A percentile compares a stretch with the other conserved stretches of the same genome.
These are phyloP conservation scores for Physella acuta DNA, from an alignment of 1,140 invertebrate genomes.

Conservation along the genomic window DNA sequence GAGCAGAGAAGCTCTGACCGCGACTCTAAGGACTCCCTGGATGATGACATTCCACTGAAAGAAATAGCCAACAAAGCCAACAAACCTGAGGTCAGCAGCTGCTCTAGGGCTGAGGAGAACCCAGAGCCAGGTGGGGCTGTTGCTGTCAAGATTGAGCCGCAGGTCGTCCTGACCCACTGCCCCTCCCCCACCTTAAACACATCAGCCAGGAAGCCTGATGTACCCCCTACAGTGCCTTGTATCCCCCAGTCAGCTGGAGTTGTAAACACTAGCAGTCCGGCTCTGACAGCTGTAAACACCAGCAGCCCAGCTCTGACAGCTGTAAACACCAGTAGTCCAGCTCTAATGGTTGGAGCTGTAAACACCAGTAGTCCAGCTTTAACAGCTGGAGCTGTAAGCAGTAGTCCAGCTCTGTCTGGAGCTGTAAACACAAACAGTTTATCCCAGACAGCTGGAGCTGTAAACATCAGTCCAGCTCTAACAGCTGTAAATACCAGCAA, in stretches of 20 bases:
- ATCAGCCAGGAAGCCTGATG: neutral
- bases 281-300: neutral
- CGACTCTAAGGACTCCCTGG: slow-evolving; percentile 23
- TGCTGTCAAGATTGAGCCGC: neutral
- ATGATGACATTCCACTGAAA: slow-evolving; percentile 38
- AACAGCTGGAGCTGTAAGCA: slow-evolving; percentile 15
- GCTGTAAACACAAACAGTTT: neutral
- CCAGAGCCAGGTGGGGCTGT: neutral
- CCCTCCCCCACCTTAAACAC: neutral
- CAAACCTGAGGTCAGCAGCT: neutral
- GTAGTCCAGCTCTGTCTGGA: slow-evolving; percentile 17
- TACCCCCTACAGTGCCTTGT: no score
- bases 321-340: neutral
- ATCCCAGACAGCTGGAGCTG: slow-evolving; percentile 10
- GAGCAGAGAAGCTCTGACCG: slow-evolving; percentile 21
- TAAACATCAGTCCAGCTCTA: slow-evolving; percentile 14
- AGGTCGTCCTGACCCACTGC: neutral
- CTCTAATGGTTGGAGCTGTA: neutral
- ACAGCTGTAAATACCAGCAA: neutral
- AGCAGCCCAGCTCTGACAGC: neutral
- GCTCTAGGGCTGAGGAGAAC: neutral
- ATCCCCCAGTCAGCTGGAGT: neutral
- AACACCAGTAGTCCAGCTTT: neutral
- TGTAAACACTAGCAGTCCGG: neutral
- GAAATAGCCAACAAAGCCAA: slow-evolving; percentile 28